These are phyloP conservation scores for Copidosoma aretas DNA, from an alignment of 2,888 invertebrate genomes.

Conservation along the genomic window DNA sequence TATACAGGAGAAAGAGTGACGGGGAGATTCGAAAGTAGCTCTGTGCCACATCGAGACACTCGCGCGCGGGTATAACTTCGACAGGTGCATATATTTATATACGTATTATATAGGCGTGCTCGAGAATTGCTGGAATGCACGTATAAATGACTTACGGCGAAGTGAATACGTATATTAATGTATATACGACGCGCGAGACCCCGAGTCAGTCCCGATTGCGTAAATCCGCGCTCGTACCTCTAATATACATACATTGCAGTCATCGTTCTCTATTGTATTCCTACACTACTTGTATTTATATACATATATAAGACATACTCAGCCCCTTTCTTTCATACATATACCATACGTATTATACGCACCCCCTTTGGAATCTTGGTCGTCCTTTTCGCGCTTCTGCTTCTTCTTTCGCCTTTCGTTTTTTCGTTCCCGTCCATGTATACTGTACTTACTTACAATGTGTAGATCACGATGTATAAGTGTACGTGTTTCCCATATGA, in stretches of 20 bases:
- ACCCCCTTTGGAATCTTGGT: too few species aligned
- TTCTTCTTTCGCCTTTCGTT: neutral
- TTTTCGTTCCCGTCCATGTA: neutral
- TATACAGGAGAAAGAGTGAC: neutral
- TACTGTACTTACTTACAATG: neutral
- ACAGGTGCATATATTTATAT: neutral
- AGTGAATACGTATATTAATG: neutral
- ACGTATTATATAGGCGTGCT: neutral
- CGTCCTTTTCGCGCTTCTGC: neutral
- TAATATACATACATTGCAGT: too few species aligned
- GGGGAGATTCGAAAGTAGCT: too few species aligned
- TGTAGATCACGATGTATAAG: too few species aligned
- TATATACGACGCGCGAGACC: too few species aligned
- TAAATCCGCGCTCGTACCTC: conserved; percentile 31
- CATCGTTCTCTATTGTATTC: conserved; percentile 1
- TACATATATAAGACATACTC: too few species aligned
- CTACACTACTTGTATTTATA: neutral
- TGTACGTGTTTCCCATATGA: conserved; percentile 23
- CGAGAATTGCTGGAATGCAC: conserved; percentile 39
- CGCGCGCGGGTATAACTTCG: neutral
- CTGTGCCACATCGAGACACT: too few species aligned
- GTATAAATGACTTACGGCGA: conserved; percentile 34
- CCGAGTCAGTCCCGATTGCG: conserved; percentile 33
- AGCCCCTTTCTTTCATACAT: too few species aligned
- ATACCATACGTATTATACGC: too few species aligned